These are phyloP conservation scores for Pogonus chalceus DNA, from an alignment of 1,140 invertebrate genomes.

Conservation along the genomic window DNA sequence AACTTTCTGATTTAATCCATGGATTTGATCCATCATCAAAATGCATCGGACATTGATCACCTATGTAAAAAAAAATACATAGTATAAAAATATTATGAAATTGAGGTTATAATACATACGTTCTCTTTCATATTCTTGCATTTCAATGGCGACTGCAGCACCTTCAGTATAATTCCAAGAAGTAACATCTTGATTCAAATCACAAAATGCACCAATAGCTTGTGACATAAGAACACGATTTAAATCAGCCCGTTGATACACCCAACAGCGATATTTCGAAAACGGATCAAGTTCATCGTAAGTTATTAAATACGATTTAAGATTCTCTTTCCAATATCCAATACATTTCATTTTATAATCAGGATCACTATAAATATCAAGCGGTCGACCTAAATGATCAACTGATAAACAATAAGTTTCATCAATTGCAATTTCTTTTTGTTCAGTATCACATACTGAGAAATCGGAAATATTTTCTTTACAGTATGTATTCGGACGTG, in stretches of 20 bases:
- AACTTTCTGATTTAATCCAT: slow-evolving; percentile 62
- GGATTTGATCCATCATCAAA: slow-evolving; percentile 88
- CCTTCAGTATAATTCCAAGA: slow-evolving; percentile 82
- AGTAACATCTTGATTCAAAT: slow-evolving; percentile 79
- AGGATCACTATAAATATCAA: slow-evolving; percentile 91
- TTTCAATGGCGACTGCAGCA: slow-evolving; percentile 78
- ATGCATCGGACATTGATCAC: slow-evolving; percentile 88
- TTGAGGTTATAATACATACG: slow-evolving; percentile 43
- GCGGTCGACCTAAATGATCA: slow-evolving; percentile 82
- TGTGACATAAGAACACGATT: slow-evolving; percentile 84
- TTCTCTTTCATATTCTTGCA: slow-evolving; percentile 88
- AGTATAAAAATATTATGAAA: slow-evolving; percentile 7
- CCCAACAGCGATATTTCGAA: slow-evolving; percentile 95
- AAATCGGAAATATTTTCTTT: slow-evolving; percentile 91
- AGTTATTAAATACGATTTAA: slow-evolving; percentile 93
- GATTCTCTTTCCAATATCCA: slow-evolving; percentile 96
- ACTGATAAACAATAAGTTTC: slow-evolving; percentile 94
- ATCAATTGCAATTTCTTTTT: slow-evolving; percentile 87
- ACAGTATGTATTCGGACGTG: slow-evolving; percentile 85
- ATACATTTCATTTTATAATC: slow-evolving; percentile 97
- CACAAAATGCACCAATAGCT: slow-evolving; percentile 83
- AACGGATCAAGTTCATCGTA: slow-evolving; percentile 93
- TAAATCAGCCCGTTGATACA: slow-evolving; percentile 90
- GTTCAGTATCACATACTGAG: slow-evolving; percentile 85
- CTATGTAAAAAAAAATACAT: slow-evolving; percentile 30